Evolutionary conservation across 2,797 vertebrate species (phyloP), one percentile per base, ranked within the genome.

Genomic region (Odontamblyopus lacepedii): DNA sequence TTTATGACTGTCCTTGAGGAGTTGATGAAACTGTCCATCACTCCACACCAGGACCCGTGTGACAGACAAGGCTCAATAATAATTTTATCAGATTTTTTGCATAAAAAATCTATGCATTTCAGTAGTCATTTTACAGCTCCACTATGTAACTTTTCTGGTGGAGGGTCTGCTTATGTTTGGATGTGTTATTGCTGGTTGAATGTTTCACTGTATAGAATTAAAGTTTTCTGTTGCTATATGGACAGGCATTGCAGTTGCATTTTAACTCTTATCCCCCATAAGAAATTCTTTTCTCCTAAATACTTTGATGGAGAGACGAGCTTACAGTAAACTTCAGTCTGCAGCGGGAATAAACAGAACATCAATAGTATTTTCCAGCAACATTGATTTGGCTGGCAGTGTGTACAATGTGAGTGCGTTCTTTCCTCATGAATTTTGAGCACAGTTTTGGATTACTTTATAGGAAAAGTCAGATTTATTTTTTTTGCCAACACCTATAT

Each of bases 1-100:
- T 90, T 86, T 87, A 84, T 81, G 78, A 67, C 57, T 75, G 83
- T 86, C 88, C 87, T 90, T 90, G 87, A 74, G 73, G 84, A 80
- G 63, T 55, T 65, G 76, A 89, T 82, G 78, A 79, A 84, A 78
- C 78, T 76, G 73, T 91, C 76, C 70, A 89, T 93, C 86, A 90
- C 81, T 80, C 63, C 41, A 27, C 66, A 90, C 68, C 78, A 84
- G 80, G 83, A 80, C 74, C 66, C 26, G 80, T 73, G 69, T 51
- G 51, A 78, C 76, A 78, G 70, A 61, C 76, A 84, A 48, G 44
- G 44, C 8, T 38, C 35, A 38, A 38, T 38, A 38, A 38, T 38
- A 8, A 38, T 38, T 38, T 9, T 9, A 38, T 8, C 2, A 9
- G 8, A 38, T 38, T 38, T 7, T 38, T 7, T 38, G 35, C 35